Percentiles rank a stretch among this genome's conserved stretches.
These are phyloP conservation scores for Centrocercus urophasianus DNA, from an alignment of 2,113 vertebrate genomes.

Conservation along the genomic window DNA sequence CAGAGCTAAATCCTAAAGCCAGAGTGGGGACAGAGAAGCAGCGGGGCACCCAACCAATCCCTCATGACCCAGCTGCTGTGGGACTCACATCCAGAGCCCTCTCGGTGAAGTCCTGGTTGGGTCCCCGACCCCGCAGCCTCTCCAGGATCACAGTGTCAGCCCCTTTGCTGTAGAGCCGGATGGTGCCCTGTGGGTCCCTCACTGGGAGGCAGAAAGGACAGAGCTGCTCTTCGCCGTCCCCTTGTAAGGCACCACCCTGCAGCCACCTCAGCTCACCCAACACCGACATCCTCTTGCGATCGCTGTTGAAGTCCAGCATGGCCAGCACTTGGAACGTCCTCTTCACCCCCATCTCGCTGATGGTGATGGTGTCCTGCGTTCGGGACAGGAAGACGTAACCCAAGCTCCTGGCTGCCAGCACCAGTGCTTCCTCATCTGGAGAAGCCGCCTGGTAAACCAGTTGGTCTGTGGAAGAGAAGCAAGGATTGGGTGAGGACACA, in stretches of 20 bases:
- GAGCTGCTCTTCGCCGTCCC: accelerated
- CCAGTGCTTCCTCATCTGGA: conserved; percentile 91
- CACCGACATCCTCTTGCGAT: conserved; percentile 93
- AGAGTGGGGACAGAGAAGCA: background rate
- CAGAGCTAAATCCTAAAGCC: background rate
- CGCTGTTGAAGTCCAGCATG: conserved; percentile 92
- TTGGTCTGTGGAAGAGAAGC: conserved; percentile 67
- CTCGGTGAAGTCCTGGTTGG: conserved; percentile 74
- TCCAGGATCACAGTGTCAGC: conserved; percentile 90
- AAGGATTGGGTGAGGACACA: too few species aligned
- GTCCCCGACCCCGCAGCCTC: conserved; percentile 73
- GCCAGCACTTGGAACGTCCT: conserved; percentile 86
- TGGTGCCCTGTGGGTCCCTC: conserved; percentile 84
- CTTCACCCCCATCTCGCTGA: conserved; percentile 85
- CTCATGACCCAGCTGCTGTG: background rate
- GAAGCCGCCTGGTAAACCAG: conserved; percentile 91
- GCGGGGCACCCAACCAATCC: background rate
- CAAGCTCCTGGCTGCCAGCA: conserved; percentile 86
- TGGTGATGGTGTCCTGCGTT: conserved; percentile 85
- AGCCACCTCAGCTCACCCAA: conserved; percentile 77
- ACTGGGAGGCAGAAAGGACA: conserved; percentile 75
- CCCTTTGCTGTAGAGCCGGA: conserved; percentile 94
- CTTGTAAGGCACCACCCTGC: too few species aligned
- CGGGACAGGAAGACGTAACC: conserved; percentile 90
- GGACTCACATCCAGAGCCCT: conserved; percentile 84